These are phyloP conservation scores for Drosophila lacicola DNA, from an alignment of 2,888 invertebrate species.

Conservation along the genomic window DNA sequence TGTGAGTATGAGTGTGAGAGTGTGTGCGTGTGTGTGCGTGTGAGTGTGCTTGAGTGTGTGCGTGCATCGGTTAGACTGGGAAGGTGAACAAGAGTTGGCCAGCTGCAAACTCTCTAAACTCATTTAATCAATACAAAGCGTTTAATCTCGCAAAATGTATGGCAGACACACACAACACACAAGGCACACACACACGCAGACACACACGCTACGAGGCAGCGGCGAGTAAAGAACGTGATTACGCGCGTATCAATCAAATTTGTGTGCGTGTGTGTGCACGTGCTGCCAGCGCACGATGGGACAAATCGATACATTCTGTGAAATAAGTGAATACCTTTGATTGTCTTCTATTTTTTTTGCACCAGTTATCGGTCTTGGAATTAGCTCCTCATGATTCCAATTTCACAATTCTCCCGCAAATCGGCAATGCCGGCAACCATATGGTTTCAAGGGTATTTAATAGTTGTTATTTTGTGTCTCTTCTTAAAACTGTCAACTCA, in stretches of 20 bases:
- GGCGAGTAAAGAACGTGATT: conserved; percentile 22
- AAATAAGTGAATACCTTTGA: neutral
- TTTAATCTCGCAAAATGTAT: conserved; percentile 68
- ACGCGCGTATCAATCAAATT: conserved; percentile 53
- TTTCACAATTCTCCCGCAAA: too few relatives aligned
- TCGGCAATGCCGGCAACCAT: too few relatives aligned
- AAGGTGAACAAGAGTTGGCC: conserved; percentile 34
- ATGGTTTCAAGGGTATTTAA: too few relatives aligned
- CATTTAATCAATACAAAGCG: conserved; percentile 76
- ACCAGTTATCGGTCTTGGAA: too few relatives aligned
- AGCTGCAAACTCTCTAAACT: conserved; percentile 60
- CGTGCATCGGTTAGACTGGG: conserved; percentile 4
- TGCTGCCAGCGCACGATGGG: conserved; percentile 18
- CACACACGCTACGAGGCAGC: conserved; percentile 5
- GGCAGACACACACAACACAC: conserved; percentile 22
- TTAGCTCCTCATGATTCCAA: too few relatives aligned
- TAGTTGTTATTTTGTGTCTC: too few relatives aligned
- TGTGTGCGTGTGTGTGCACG: conserved; percentile 11
- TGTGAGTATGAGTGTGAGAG: conserved; percentile 5
- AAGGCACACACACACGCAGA: conserved; percentile 11
- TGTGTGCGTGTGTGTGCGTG: conserved; percentile 5
- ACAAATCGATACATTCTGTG: neutral
- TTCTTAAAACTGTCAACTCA: too few relatives aligned
- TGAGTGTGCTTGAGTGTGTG: neutral
- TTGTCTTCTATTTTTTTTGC: too few relatives aligned